phyloP scores from a whole-genome alignment of 2,113 vertebrate species.

The Eretmochelys imbricata region DNA sequence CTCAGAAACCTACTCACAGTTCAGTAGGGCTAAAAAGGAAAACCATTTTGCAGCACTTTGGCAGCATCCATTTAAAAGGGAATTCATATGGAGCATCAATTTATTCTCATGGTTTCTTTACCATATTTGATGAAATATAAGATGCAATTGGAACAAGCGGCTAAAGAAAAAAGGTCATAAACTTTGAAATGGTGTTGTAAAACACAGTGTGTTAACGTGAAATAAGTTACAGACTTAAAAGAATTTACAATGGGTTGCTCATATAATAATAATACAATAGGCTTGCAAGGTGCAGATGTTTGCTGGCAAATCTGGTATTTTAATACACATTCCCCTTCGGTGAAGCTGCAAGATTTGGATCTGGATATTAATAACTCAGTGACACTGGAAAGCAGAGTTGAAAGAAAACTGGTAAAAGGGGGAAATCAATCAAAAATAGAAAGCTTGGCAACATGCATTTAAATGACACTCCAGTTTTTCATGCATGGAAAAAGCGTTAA shows the following conservation, averaged over 20 bases:
- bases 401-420: conserved; percentile 21
- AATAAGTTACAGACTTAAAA: conserved; percentile 71
- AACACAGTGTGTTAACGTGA: conserved; percentile 70
- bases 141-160: conserved; percentile 77
- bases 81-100: conserved; percentile 84
- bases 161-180: conserved; percentile 76
- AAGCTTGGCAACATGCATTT: background rate
- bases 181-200: conserved; percentile 75
- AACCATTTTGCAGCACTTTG: conserved; percentile 83
- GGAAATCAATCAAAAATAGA: conserved; percentile 29
- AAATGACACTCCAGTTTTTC: background rate
- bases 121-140: conserved; percentile 85
- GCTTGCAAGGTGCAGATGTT: conserved; percentile 63
- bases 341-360: conserved; percentile 52
- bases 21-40: conserved; percentile 85
- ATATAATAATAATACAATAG: conserved; percentile 32
- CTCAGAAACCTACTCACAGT: conserved; percentile 80
- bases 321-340: conserved; percentile 42
- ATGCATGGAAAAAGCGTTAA: background rate
- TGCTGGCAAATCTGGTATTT: conserved; percentile 62
- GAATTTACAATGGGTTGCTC: conserved; percentile 59
- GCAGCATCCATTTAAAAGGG: conserved; percentile 72
- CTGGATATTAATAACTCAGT: conserved; percentile 53
- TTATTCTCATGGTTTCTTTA: conserved; percentile 80
- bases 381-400: conserved; percentile 31